A percentile compares a stretch with the other conserved stretches of the same genome.
phyloP scores from a whole-genome alignment of 30 jellyfish, hydroid and myxozoan species.

The Aurelia coerulea region DNA sequence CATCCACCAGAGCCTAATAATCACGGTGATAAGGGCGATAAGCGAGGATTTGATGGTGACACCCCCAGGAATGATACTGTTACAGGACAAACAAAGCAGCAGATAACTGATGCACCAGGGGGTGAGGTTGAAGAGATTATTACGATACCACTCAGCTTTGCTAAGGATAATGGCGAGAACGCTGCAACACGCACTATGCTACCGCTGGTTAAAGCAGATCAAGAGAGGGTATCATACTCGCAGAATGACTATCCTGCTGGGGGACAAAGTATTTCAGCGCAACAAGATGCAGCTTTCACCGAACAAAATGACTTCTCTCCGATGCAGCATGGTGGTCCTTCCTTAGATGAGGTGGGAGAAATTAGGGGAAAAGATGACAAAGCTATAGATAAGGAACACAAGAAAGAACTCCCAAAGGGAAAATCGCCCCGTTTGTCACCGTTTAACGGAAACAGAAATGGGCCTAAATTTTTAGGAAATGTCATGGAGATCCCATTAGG shows the following conservation, averaged over 20 bases:
- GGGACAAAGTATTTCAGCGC: too few relatives aligned
- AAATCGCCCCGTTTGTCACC: slow-evolving; percentile 56
- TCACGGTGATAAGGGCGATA: slow-evolving; percentile 59
- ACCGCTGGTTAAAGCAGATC: too few relatives aligned
- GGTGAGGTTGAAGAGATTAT: slow-evolving; percentile 9
- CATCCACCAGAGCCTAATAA: slow-evolving; percentile 75
- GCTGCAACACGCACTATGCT: not conserved
- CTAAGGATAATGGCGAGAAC: not conserved
- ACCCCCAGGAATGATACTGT: slow-evolving; percentile 22
- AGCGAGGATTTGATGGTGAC: not conserved
- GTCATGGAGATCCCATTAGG: slow-evolving; percentile 38
- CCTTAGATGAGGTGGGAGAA: not conserved
- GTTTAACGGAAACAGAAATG: slow-evolving; percentile 33
- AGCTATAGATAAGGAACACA: not conserved
- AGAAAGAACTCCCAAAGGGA: slow-evolving; percentile 55
- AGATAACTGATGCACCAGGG: slow-evolving; percentile 1
- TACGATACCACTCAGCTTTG: slow-evolving; percentile 31
- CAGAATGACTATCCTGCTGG: not conserved
- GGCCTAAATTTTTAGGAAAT: slow-evolving; percentile 32
- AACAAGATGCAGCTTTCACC: too few relatives aligned
- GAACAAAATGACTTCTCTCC: too few relatives aligned
- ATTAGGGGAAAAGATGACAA: not conserved
- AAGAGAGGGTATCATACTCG: not conserved
- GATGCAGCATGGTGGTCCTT: too few relatives aligned
- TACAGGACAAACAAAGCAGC: slow-evolving; percentile 47